Base-by-base conservation (phyloP, 2,888 invertebrate genomes). In the Neoitamus cyanurus region DNA sequence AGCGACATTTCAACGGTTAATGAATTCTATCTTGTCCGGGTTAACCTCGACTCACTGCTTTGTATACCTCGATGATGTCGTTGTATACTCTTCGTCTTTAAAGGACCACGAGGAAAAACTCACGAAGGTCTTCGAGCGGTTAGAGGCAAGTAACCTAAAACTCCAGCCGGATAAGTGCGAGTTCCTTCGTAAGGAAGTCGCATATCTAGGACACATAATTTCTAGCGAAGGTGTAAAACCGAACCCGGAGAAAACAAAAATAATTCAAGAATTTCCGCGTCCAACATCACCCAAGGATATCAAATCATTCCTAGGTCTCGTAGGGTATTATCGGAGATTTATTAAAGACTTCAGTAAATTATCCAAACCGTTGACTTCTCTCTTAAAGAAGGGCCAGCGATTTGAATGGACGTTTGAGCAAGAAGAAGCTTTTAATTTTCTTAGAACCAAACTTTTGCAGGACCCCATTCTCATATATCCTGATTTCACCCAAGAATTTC, bases 281-380 rank as follows among this genome's bases (percentile, higher is more conserved):
- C 87, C 85, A 25, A 87, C 85, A 69, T 87, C 85, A 9, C 48
- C 20, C 48, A 48, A 68, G 20, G 30, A 70, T 70, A 70, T 70
- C 68, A 68, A 68, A 68, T 68, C 68, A 68, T 68, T 68, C 68
- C 28, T 68, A 68, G 68, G 68, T 68, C 15, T 68, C 3, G 68
- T 68, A 7, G 68, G 68, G 3, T 68, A 25, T 68, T 68, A 68
- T 15, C 30, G 28, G 11, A 70, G 75, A 48, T 42, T 42, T 42
- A 42, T 42, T 13, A 42, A 4, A n/a, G n/a, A 20, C 13, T 2
- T 72, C 91, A 0, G 88, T 88, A 25, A 0, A 90, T 89, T 0
- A 90, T 90, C 75, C 90, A 90, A 87, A 73, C 70, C 84, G 5
- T 28, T 84, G 11, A 84, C 46, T n/a, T 28, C 70, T 4, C 48